Percentiles rank a stretch among this genome's conserved stretches.
These are phyloP conservation scores for sheep (Ovis aries) DNA, from an alignment of 2,113 vertebrate species.

Conservation along the genomic window ARS-UI_Ramb_v3.0 NC_056061.1:56836501-56837000, in stretches of 20 bases:
- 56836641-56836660: neutral
- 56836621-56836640: neutral
- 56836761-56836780: neutral
- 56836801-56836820: neutral
- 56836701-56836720: neutral
- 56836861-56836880: neutral
- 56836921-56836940: neutral
- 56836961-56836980: neutral
- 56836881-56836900: neutral
- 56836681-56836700: neutral
- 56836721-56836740: neutral
- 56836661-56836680: neutral
- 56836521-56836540: neutral
- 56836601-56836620: neutral
- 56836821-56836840: neutral
- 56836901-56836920: neutral
- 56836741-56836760: neutral
- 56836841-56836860: neutral
- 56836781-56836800: neutral
- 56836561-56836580: neutral
- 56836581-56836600: neutral
- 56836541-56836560: neutral
- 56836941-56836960: neutral
- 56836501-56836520: neutral
- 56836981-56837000: neutral